Evolutionary conservation across 2,888 invertebrate species (phyloP).

Genomic region (Zeuzera pyrina): DNA sequence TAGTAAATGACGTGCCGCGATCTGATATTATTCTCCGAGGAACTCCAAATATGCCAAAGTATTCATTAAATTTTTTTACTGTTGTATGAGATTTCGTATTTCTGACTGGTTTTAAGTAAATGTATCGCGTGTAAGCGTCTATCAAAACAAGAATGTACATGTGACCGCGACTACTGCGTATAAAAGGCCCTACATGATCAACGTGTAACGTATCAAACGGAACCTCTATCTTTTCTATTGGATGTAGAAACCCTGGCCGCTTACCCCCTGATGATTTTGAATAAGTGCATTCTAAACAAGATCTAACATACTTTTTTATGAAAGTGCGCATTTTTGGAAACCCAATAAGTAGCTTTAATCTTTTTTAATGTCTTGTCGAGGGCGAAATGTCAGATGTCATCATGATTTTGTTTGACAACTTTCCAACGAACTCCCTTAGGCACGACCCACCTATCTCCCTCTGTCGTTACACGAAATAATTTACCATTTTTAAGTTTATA

Average conservation of each 20-base stretch:
- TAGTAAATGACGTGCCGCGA: conserved; percentile 13
- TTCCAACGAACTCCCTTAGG: conserved; percentile 14
- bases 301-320: conserved; percentile 3
- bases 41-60: conserved; percentile 10
- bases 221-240: conserved; percentile 13
- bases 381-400: conserved; percentile 13
- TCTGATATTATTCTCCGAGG: conserved; percentile 12
- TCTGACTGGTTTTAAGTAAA: conserved; percentile 6
- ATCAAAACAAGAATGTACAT: conserved; percentile 8
- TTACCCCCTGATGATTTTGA: conserved; percentile 4
- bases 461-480: conserved; percentile 7
- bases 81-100: conserved; percentile 9
- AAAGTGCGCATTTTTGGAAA: conserved; percentile 5
- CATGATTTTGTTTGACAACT: conserved; percentile 11
- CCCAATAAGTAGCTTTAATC: conserved; percentile 4
- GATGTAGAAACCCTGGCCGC: conserved; percentile 10
- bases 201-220: conserved; percentile 16
- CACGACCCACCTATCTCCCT: conserved; percentile 10
- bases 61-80: too few relatives aligned
- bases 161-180: conserved; percentile 8
- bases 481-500: conserved; percentile 7
- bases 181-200: conserved; percentile 16
- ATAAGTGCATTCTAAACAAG: conserved; percentile 5
- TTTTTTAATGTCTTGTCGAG: conserved; percentile 7
- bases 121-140: conserved; percentile 12